Evolutionary conservation across 2,888 invertebrate genomes (phyloP), one percentile per base, ranked within the genome.

Genomic region (Pimpla rufipes): DNA sequence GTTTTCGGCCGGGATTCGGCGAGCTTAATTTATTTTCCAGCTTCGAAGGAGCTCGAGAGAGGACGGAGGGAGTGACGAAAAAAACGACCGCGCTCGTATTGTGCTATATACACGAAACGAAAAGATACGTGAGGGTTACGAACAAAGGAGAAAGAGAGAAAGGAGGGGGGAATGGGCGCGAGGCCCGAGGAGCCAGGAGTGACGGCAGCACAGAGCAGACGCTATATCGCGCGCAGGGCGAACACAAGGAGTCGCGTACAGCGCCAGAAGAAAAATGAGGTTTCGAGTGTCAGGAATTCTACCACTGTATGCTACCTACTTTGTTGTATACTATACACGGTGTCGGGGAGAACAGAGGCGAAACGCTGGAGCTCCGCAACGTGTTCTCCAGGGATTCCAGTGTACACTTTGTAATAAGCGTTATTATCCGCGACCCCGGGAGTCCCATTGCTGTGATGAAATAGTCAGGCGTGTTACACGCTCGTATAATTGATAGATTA

Each of bases 221-320:
- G 75, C 62, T 62, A 35, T 71, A 74, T 29, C 29, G 29, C 59
- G 21, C n/a, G 23, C 66, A 21, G 21, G 37, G n/a, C n/a, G 52
- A 71, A 76, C 76, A 79, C 76, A 67, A 79, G 76, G 76, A 71
- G 76, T 76, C 70, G 66, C 57, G 21, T 37, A 70, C 50, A 47
- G 55, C 62, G 70, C 64, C 64, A 77, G 67, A 80, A 83, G 83
- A 83, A 83, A 83, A 83, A 83, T 83, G 83, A 77, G 83, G 76
- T 83, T 83, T 83, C 83, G 79, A 83, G 80, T 83, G 80, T 83
- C 83, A 83, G 83, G 80, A 83, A 79, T 83, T 83, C 64, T 79
- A 67, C 73, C 42, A 73, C 71, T 71, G 59, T 70, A 18, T 37
- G 42, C 35, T 35, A 10, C 47, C 45, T 23, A 29, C 45, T 45